These are phyloP conservation scores for Creontiades dilutus DNA, from an alignment of 2,888 invertebrate genomes.

Conservation along the genomic window DNA sequence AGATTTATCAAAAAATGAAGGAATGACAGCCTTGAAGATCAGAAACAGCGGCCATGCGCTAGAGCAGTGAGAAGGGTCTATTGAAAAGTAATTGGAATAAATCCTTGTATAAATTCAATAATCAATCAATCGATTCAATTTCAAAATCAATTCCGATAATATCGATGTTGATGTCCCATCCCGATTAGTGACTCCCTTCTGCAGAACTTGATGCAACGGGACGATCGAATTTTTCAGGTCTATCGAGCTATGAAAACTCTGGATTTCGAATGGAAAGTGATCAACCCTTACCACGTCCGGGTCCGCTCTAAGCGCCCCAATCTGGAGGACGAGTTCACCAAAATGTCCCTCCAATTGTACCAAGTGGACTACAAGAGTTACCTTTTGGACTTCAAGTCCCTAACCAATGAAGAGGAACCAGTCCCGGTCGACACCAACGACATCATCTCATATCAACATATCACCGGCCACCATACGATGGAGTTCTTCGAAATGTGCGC, in stretches of 20 bases:
- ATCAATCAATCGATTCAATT: too few species aligned
- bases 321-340: constrained; percentile 89
- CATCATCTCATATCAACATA: constrained; percentile 77
- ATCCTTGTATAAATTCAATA: too few species aligned
- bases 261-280: constrained; percentile 98
- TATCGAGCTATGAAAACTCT: constrained; percentile 99
- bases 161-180: too few species aligned
- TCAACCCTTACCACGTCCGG: constrained; percentile 97
- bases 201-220: too few species aligned
- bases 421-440: constrained; percentile 76
- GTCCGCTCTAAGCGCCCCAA: constrained; percentile 94
- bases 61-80: too few species aligned
- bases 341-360: constrained; percentile 99
- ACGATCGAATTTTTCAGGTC: constrained; percentile 31
- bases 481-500: constrained; percentile 99
- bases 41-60: too few species aligned
- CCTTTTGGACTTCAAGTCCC: constrained; percentile 97
- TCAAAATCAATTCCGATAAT: too few species aligned
- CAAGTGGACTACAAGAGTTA: constrained; percentile 99
- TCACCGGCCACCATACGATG: constrained; percentile 93
- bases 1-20: too few species aligned
- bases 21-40: too few species aligned
- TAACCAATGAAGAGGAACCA: constrained; percentile 79
- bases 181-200: too few species aligned
- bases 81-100: too few species aligned